Conservation (phyloP, 2,797 vertebrate genomes). For the Carduelis carduelis region DNA sequence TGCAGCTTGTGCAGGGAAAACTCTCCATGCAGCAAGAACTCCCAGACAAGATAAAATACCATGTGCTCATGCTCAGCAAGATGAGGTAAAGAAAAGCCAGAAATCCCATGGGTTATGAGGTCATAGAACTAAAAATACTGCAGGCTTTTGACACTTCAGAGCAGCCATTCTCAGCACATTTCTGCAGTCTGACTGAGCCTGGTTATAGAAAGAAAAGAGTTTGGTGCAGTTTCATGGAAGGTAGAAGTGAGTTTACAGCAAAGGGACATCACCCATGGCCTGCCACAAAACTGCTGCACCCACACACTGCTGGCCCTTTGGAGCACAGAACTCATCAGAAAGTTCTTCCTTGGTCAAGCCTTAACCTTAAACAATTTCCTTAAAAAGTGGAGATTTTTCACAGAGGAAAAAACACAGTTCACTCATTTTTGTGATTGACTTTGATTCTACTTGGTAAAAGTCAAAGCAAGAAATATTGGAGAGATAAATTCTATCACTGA, state of each 20-base stretch:
- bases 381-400: background rate
- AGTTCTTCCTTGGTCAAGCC: background rate
- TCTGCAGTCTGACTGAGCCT: background rate
- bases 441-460: background rate
- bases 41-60: background rate
- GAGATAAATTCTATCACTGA: background rate
- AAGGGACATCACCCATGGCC: no score
- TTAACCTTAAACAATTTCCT: background rate
- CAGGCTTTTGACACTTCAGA: background rate
- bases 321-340: background rate
- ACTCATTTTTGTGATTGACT: background rate
- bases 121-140: background rate
- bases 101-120: background rate
- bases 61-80: background rate
- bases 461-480: background rate
- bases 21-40: background rate
- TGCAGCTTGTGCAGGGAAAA: background rate
- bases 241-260: background rate
- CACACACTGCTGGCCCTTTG: background rate
- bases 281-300: accelerated
- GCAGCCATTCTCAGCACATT: background rate
- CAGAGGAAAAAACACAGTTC: background rate
- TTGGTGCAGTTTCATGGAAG: background rate
- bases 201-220: background rate
- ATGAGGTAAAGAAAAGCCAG: background rate